Base-by-base conservation (phyloP, 2,888 invertebrate species). In the Plusia festucae region DNA sequence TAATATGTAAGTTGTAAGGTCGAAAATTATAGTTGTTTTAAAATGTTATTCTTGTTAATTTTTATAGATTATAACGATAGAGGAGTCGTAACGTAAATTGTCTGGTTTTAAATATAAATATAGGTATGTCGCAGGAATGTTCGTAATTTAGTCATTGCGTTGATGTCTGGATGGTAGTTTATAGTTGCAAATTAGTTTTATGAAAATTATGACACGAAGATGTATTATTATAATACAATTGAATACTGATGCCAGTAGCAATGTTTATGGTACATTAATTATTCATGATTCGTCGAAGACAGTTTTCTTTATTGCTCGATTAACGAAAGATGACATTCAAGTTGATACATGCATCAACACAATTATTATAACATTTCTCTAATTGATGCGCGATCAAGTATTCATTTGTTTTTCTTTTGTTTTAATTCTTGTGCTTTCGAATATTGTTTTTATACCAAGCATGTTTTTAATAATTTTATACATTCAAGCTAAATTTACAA, bases 1-100 rank as follows among this genome's bases (percentile, higher is more conserved):
- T 83, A 82, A 81, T 77, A 79, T 71, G 69, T 73, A 68, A 70
- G 76, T 64, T 69, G 78, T 83, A 83, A 82, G 81, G 81, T 81
- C 61, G 68, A 79, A 76, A 78, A 71, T 73, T 79, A 78, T 78
- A 74, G 76, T 64, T 56, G 72, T 67, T 66, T 71, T 68, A 66
- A 73, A 67, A 59, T 71, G 66, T 76, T 82, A 76, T 76, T 78
- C 68, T 82, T 77, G 77, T 73, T 60, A 73, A 79, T 78, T 81
- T 80, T 85, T 84, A 85, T 83, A 85, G 87, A 87, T 87, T 80
- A 77, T 65, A 70, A 70, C 78, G 86, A 87, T 86, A 85, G 80
- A 78, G 76, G 70, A 78, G 83, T 79, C 81, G 87, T 87, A 85
- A 84, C 73, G 83, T 83, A 86, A 86, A 85, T 85, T 81, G 78